Conservation (phyloP, 1,140 invertebrate genomes). For the Melanaphis sacchari region DNA sequence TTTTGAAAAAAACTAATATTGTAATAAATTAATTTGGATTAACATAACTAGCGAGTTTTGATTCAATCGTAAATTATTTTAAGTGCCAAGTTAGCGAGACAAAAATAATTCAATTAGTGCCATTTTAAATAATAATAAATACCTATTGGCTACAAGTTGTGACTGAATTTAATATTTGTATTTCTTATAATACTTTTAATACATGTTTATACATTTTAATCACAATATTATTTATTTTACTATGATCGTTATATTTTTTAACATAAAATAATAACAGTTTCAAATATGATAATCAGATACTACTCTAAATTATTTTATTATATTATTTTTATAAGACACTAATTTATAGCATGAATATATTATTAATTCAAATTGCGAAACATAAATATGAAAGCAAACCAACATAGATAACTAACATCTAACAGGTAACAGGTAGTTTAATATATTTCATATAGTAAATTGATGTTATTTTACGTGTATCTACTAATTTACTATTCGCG, state of each 20-base stretch:
- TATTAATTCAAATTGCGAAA: neutral
- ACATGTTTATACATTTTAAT: neutral
- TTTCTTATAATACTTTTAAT: neutral
- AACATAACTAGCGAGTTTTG: neutral
- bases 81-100: neutral
- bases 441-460: neutral
- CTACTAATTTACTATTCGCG: neutral
- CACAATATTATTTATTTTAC: neutral
- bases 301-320: neutral
- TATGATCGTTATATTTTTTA: neutral
- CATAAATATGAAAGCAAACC: neutral
- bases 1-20: neutral
- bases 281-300: neutral
- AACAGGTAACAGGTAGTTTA: neutral
- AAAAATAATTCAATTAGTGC: neutral
- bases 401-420: neutral
- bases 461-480: neutral
- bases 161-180: neutral
- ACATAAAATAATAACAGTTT: neutral
- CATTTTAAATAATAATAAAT: slow-evolving; percentile 5
- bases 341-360: neutral
- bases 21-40: neutral
- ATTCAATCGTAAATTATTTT: neutral
- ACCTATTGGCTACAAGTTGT: neutral
- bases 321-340: neutral